These are phyloP conservation scores for Ptychochromis oligacanthus DNA, from an alignment of 2,113 vertebrate genomes.

Conservation along the genomic window DNA sequence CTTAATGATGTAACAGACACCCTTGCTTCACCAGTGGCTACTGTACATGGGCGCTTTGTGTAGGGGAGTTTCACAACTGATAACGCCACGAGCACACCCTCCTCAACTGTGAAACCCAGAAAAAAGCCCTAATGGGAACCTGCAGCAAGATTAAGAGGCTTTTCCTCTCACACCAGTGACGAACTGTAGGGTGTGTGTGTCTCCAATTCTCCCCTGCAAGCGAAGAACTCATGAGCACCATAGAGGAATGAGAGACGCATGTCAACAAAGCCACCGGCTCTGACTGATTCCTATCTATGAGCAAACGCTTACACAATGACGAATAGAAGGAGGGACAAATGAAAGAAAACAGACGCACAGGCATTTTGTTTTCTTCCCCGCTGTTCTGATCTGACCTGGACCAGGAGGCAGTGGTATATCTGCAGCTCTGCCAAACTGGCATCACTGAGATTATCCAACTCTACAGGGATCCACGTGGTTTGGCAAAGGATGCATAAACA, in stretches of 20 bases:
- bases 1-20: conserved; percentile 25
- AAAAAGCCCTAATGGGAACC: conserved; percentile 23
- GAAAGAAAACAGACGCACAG: conserved; percentile 38
- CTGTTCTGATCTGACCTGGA: conserved; percentile 55
- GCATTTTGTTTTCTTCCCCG: conserved; percentile 51
- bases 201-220: conserved; percentile 13
- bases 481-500: conserved; percentile 73
- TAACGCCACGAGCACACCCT: background rate
- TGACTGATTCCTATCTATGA: conserved; percentile 56
- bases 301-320: conserved; percentile 25
- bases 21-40: background rate
- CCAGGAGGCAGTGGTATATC: conserved; percentile 49
- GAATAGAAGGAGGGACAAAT: conserved; percentile 18
- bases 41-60: background rate
- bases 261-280: conserved; percentile 50
- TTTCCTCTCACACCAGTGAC: conserved; percentile 21
- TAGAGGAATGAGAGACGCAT: conserved; percentile 9
- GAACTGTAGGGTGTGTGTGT: background rate
- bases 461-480: conserved; percentile 69
- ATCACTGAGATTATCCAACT: conserved; percentile 67
- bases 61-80: conserved; percentile 17
- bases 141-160: conserved; percentile 48
- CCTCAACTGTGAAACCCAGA: conserved; percentile 11
- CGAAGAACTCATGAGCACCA: conserved; percentile 24
- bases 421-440: conserved; percentile 61